Evolutionary conservation across 37 sponge, comb jelly and placozoan genomes (phyloP), one percentile per base, ranked within the genome.

Genomic region (Oscarella lobularis): DNA sequence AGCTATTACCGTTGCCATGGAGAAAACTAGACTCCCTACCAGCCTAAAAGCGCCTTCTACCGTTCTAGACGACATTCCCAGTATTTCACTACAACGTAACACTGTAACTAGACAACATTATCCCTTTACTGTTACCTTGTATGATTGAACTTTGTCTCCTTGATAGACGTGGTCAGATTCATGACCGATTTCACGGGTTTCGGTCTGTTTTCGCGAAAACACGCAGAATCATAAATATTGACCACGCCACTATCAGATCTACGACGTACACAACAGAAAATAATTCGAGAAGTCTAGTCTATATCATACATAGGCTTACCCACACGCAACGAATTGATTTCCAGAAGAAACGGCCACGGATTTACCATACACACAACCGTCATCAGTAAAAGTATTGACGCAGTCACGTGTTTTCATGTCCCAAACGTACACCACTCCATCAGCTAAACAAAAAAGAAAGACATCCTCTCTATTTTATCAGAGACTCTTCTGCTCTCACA

Each of bases 361-460:
- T 6, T 73, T 82, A 0, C 85, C 88, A 30, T 38, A 0, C 29
- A 87, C 74, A 76, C 88, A 90, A 5, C 95, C 95, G 3, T 90
- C 86, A 66, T 94, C 95, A 14, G 38, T 72, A 67, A 94, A 94
- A 35, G 78, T 78, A 72, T 94, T 85, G 38, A 90, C 67, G 74
- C 95, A 94, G 40, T 79, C 74, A 1, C 95, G 79, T 1, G 84
- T 80, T 14, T 76, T 27, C 83, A 94, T 70, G 79, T 94, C 95
- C 95, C 95, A 94, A n/a, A 94, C 86, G 67, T 94, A 94, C 39
- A 94, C 91, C 38, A 82, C 74, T 9, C 95, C 91, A 66, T 94
- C 91, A 85, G 83, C 92, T 92, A 35, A 4, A 81, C 37, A 41
- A 66, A 38, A 6, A 70, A 36, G 41, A 77, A 32, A 39, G 34